Conservation (phyloP, 2,113 vertebrate species). For the Trichechus manatus region DNA sequence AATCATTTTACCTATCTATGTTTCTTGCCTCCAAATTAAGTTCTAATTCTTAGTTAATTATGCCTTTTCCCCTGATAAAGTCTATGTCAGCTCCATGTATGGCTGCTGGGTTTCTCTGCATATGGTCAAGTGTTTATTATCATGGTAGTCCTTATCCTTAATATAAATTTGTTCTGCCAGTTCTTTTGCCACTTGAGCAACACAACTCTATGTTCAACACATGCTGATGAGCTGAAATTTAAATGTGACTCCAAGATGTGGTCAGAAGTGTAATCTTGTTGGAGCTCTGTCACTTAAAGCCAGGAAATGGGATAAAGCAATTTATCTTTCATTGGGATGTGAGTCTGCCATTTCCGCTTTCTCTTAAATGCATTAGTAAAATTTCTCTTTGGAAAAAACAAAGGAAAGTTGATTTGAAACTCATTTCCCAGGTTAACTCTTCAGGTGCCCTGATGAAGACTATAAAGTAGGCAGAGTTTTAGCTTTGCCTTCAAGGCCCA, state of each 20-base stretch:
- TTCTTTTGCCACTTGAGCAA: rapidly evolving
- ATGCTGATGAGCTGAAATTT: neutral
- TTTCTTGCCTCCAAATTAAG: neutral
- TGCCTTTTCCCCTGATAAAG: neutral
- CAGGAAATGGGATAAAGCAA: neutral
- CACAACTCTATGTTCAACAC: neutral
- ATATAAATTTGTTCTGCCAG: neutral
- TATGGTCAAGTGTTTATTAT: neutral
- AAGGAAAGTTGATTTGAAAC: neutral
- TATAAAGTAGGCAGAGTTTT: neutral
- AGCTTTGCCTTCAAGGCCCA: too few species aligned
- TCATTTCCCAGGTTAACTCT: neutral
- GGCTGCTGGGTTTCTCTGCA: neutral
- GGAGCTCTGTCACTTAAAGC: neutral
- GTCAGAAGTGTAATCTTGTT: neutral
- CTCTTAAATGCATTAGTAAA: neutral
- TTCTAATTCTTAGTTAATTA: neutral
- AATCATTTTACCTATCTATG: neutral
- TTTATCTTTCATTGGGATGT: neutral
- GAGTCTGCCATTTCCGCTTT: neutral
- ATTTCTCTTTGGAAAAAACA: neutral
- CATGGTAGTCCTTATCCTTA: neutral
- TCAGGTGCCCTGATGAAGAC: neutral
- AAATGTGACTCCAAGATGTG: neutral
- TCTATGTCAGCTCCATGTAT: rapidly evolving